Percentiles rank a stretch among this genome's conserved stretches.
Conservation (phyloP, 2,888 invertebrate genomes). For the Chloromyia formosa region DNA sequence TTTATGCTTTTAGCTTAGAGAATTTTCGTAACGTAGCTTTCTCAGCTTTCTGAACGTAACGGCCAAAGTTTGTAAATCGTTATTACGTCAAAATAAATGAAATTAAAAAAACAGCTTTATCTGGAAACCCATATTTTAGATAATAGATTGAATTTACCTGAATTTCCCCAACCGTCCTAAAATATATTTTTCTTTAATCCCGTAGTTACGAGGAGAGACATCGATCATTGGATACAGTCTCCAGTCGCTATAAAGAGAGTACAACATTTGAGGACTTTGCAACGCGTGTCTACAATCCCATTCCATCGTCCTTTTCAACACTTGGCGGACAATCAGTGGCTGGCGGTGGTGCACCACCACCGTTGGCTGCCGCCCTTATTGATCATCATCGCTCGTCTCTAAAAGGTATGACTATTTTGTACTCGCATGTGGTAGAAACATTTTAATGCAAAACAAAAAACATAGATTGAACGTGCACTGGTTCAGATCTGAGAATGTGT, state of each 20-base stretch:
- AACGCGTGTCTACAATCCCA: constrained; percentile 75
- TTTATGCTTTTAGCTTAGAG: constrained; percentile 41
- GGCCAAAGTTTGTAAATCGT: too few species aligned
- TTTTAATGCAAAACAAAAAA: not conserved
- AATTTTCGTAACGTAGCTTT: constrained; percentile 33
- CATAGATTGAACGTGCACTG: not conserved
- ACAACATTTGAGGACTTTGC: constrained; percentile 92
- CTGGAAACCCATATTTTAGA: too few species aligned
- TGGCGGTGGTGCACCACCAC: constrained; percentile 56
- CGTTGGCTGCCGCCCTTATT: constrained; percentile 69
- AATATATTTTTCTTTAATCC: too few species aligned
- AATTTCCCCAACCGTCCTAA: too few species aligned
- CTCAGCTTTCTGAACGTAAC: too few species aligned
- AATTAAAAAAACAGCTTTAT: too few species aligned
- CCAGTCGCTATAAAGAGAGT: constrained; percentile 83
- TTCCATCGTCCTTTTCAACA: constrained; percentile 62
- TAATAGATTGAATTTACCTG: too few species aligned
- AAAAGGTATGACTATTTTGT: constrained; percentile 53
- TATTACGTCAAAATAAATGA: too few species aligned
- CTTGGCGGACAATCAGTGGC: constrained; percentile 53
- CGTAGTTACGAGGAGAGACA: constrained; percentile 90
- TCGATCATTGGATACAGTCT: constrained; percentile 83
- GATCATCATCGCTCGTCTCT: constrained; percentile 65
- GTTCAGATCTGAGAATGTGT: constrained; percentile 1
- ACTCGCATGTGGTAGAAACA: too few species aligned